A percentile compares a stretch with the other conserved stretches of the same genome.
Evolutionary conservation across 37 sponge, comb jelly and placozoan genomes (phyloP).

Genomic region (Crambe crambe): DNA sequence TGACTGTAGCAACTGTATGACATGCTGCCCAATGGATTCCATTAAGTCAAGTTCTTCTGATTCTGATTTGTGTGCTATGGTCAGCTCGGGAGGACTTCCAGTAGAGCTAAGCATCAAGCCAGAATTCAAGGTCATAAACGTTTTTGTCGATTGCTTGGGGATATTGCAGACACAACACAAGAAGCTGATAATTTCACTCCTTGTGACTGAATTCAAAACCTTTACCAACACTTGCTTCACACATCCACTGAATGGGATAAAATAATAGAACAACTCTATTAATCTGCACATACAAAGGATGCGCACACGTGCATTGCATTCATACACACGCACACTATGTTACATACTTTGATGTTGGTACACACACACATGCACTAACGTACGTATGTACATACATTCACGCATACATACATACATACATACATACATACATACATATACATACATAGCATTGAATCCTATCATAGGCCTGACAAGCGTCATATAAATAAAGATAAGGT

Average conservation of each 20-base stretch:
- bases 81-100: background rate
- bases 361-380: too few relatives aligned
- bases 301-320: too few relatives aligned
- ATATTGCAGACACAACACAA: background rate
- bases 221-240: background rate
- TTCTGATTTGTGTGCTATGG: background rate
- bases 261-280: too few relatives aligned
- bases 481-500: too few relatives aligned
- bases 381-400: too few relatives aligned
- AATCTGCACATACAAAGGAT: too few relatives aligned
- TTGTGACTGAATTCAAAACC: background rate
- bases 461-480: too few relatives aligned
- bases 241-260: background rate
- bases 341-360: too few relatives aligned
- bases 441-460: too few relatives aligned
- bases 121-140: background rate
- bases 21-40: slow-evolving; percentile 11
- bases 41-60: slow-evolving; percentile 3
- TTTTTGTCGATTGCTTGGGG: background rate
- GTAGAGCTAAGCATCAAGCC: background rate
- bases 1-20: slow-evolving; percentile 11
- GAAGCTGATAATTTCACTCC: background rate
- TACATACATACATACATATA: too few relatives aligned
- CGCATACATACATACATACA: too few relatives aligned
- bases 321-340: too few relatives aligned